phyloP scores from a whole-genome alignment of 2,113 vertebrate species.

The Hoplias malabaricus region DNA sequence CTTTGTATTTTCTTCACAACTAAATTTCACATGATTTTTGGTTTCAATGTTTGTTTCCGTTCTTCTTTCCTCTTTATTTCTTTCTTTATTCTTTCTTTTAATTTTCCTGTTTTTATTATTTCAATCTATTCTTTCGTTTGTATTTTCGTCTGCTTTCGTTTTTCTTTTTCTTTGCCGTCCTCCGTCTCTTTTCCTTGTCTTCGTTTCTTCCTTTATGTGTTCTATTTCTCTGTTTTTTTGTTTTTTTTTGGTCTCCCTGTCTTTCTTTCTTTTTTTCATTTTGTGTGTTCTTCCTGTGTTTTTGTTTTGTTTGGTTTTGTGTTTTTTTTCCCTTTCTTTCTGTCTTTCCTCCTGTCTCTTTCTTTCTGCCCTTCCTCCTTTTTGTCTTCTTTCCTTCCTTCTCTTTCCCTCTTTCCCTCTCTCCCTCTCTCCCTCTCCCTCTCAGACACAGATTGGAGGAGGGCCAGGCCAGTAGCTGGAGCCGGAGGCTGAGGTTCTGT shows the following conservation, averaged over 20 bases:
- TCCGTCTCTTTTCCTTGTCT: too few species aligned
- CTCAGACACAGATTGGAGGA: slow-evolving; percentile 92
- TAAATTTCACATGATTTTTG: too few species aligned
- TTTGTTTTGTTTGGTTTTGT: not conserved
- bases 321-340: not conserved
- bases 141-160: too few species aligned
- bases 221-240: not conserved
- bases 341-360: not conserved
- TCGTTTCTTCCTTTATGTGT: too few species aligned
- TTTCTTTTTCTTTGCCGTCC: too few species aligned
- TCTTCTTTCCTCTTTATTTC: too few species aligned
- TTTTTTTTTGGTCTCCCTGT: not conserved
- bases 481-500: slow-evolving; percentile 91
- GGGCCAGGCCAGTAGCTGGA: slow-evolving; percentile 98
- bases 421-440: not conserved
- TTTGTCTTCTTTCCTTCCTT: not conserved
- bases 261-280: not conserved
- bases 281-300: not conserved
- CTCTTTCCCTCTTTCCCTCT: slow-evolving; percentile 1
- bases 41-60: too few species aligned
- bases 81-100: too few species aligned
- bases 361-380: not conserved
- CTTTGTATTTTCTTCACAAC: too few species aligned
- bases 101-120: too few species aligned
- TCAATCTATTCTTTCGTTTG: too few species aligned